Conservation (phyloP, 1,140 invertebrate genomes). For the Caenorhabditis latens region DNA sequence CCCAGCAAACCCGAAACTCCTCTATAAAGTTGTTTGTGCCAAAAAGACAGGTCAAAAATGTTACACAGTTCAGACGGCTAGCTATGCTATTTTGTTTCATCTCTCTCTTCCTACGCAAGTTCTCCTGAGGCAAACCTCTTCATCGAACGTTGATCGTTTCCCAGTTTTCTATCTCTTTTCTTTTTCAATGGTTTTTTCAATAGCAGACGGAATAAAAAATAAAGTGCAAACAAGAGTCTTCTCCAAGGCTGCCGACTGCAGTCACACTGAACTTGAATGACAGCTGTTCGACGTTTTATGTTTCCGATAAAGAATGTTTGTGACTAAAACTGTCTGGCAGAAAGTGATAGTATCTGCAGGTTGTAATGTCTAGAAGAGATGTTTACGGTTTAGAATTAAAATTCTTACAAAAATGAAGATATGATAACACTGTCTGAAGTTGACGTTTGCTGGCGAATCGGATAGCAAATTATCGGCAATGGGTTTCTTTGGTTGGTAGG, state of each 20-base stretch:
- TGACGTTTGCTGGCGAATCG: no score
- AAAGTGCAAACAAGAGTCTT: conserved; percentile 24
- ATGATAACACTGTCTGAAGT: no score
- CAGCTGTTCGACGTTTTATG: background rate
- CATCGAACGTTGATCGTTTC: conserved; percentile 31
- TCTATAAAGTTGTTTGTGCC: background rate
- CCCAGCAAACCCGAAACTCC: background rate
- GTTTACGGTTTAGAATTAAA: no score
- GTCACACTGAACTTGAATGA: conserved; percentile 13
- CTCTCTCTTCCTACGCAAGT: conserved; percentile 19
- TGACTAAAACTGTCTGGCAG: background rate
- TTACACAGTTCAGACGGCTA: conserved; percentile 1
- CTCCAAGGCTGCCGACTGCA: background rate
- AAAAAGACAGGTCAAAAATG: background rate
- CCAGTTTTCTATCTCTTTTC: background rate
- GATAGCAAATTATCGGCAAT: no score
- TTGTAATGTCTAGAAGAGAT: no score
- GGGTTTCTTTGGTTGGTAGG: no score
- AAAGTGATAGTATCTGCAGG: no score
- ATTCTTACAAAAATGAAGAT: no score
- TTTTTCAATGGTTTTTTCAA: background rate
- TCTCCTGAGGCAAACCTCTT: background rate
- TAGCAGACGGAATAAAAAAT: conserved; percentile 8
- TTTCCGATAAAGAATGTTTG: background rate
- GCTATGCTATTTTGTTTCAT: background rate